Base-by-base conservation (phyloP, 1,140 invertebrate species). In the Bombus confusus region DNA sequence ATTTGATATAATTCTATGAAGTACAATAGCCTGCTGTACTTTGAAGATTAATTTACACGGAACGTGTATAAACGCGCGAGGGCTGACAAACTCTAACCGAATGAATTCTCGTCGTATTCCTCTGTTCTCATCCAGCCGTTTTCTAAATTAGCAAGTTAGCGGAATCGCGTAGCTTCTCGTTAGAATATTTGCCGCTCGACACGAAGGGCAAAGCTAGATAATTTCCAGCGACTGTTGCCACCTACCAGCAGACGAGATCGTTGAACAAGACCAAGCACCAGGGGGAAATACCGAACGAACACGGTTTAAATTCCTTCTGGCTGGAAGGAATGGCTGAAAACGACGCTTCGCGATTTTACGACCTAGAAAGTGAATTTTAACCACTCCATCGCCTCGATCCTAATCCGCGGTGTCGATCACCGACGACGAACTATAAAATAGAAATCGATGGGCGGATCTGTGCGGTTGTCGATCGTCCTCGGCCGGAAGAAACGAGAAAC, bases 361-460 rank as follows among this genome's bases (percentile, higher is more conserved):
- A 93, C 88, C 91, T 94, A 94, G 94, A 95, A 95, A 95, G 94
- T 93, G 92, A 94, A 94, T 94, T 93, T 92, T 87, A 92, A 88
- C 31, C 72, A 71, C 79, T 85, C 75, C 74, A 71, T 34, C 75
- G 78, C 43, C 73, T 73, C 83, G 80, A 59, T 71, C 73, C 37
- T 66, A 64, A 72, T 83, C 47, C 80, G 79, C 66, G 73, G 41
- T 71, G 37, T 37, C 39, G 80, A 74, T 83, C 80, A 79, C 73
- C 64, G 34, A 22, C 80, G 39, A 43, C 74, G 59, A 86, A 91
- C 87, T 89, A 92, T 91, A 89, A 90, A 91, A 83, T 88, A 87
- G 87, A 93, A 94, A 93, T 92, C 91, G 90, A 85, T 90, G 88
- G 86, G 87, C 88, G 88, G 72, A 87, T 79, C 86, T 37, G 72